These are phyloP conservation scores for Cistogaster globosa DNA, from an alignment of 2,888 invertebrate genomes.

Conservation along the genomic window DNA sequence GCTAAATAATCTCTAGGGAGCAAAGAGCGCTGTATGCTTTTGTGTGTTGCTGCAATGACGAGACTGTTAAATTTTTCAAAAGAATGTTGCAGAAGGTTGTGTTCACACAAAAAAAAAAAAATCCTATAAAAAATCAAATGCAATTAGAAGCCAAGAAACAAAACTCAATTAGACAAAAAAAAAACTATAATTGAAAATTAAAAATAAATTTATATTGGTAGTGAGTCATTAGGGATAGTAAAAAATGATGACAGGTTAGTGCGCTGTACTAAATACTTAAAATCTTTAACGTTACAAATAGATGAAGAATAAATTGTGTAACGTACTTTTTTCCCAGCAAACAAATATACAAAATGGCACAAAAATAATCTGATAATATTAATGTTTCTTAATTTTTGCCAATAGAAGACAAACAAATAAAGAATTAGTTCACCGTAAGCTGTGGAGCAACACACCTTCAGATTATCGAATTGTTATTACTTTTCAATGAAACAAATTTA, in stretches of 20 bases:
- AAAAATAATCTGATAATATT: no score
- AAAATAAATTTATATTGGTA: slow-evolving; percentile 24
- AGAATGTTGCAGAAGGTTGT: slow-evolving; percentile 24
- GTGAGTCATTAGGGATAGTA: slow-evolving; percentile 40
- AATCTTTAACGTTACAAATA: no score
- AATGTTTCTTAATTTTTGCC: no score
- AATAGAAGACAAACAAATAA: no score
- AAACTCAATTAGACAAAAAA: slow-evolving; percentile 80
- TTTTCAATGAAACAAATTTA: no score
- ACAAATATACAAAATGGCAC: no score
- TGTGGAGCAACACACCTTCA: no score
- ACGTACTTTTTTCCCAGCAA: no score
- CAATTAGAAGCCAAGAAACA: slow-evolving; percentile 80
- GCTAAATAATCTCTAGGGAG: slow-evolving; percentile 51
- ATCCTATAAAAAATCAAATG: slow-evolving; percentile 80
- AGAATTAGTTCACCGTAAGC: no score
- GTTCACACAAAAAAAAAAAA: slow-evolving; percentile 12
- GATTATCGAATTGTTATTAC: no score
- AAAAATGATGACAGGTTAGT: not conserved
- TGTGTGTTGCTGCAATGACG: slow-evolving; percentile 2
- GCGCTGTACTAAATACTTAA: not conserved
- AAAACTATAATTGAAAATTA: slow-evolving; percentile 56
- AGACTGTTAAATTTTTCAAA: slow-evolving; percentile 23
- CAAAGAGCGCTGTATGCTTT: not conserved
- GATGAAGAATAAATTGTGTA: no score